Evolutionary conservation across 92 coral and sea anemone species (phyloP).

Genomic region (Metridium senile): DNA sequence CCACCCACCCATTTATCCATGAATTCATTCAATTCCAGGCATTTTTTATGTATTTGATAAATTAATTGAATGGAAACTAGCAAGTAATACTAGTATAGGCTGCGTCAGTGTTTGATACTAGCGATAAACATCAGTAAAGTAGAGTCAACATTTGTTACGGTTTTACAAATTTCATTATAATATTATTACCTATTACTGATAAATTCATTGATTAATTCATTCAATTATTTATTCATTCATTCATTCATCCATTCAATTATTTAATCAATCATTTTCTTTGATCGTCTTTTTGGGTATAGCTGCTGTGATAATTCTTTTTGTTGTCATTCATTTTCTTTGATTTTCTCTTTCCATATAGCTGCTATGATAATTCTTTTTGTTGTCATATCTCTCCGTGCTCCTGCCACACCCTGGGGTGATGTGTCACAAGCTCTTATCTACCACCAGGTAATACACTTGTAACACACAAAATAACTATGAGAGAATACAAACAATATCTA

Average conservation of each 20-base stretch:
- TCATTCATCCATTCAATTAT: not conserved
- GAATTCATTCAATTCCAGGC: no score
- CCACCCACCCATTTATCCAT: no score
- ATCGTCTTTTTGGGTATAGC: constrained; percentile 33
- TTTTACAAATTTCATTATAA: no score
- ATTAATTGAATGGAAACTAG: no score
- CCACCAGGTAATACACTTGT: constrained; percentile 87
- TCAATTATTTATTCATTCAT: not conserved
- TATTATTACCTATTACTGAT: no score
- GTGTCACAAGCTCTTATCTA: constrained; percentile 97
- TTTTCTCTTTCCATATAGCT: constrained; percentile 32
- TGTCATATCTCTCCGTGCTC: constrained; percentile 94
- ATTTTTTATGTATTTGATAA: no score
- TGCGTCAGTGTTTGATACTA: no score
- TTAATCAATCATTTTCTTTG: not conserved
- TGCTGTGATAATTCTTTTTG: constrained; percentile 82
- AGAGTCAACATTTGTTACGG: no score
- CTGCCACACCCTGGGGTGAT: constrained; percentile 98
- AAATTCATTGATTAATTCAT: not conserved
- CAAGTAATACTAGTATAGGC: no score
- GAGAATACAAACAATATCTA: not conserved
- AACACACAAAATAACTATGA: not conserved
- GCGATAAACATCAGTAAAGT: no score
- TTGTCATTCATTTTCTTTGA: not conserved
- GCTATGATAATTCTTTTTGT: constrained; percentile 87